Evolutionary conservation across 2,797 vertebrate species (phyloP), one percentile per base, ranked within the genome.

Genomic region (Rhodeus uyekii): DNA sequence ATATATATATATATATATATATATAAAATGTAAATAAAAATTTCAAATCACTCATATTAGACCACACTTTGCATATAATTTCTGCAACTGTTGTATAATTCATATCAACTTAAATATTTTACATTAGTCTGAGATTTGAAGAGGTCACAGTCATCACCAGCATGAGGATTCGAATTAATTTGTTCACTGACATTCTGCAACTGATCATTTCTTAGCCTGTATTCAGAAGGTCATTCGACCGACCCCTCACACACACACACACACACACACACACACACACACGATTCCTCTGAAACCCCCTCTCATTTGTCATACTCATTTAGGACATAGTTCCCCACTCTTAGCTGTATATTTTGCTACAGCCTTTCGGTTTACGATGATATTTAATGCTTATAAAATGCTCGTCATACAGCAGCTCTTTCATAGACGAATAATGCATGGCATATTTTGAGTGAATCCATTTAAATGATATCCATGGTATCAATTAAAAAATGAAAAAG

Each of bases 171-270:
- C 67, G 44, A 44, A 69, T 69, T 46, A 69, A 69, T 29, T 16
- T 29, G 16, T 19, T 46, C 14, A 1, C 4, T 69, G 39, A 46
- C 24, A 3, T 10, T 29, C 39, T 29, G 39, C 14, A 8, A 42
- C 42, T 46, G 67, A 69, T 46, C 9, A 3, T 29, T 69, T n/a
- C 39, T 69, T 18, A 27, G 13, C 14, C 0, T 14, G 67, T 27
- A 44, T 44, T 69, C 39, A 29, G 39, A 69, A 69, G 67, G 67
- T 69, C 65, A 68, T 44, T n/a, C n/a, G n/a, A n/a, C n/a, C n/a
- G n/a, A n/a, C n/a, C n/a, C n/a, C n/a, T n/a, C n/a, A 42, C 48
- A 74, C 48, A 55, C 48, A 74, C 19, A 18, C 50, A 10, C 16
- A 38, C 64, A 36, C 36, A 34, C 64, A 67, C n/a, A 38, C 13